phyloP scores from a whole-genome alignment of 2,113 vertebrate species.

The Tinamus guttatus region DNA sequence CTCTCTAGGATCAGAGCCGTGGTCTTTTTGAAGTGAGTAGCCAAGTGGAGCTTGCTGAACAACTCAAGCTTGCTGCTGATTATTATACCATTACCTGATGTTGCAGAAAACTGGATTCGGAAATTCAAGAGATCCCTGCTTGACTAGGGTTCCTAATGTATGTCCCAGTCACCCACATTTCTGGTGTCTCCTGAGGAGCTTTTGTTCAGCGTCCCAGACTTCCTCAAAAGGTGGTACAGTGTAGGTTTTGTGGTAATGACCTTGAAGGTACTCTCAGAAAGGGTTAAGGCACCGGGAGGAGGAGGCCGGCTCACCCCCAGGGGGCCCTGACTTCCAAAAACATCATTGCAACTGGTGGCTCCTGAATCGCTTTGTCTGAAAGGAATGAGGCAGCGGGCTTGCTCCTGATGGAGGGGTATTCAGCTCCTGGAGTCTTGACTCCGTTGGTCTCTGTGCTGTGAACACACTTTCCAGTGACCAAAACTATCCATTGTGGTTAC shows the following conservation, averaged over 20 bases:
- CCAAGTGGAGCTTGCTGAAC: background rate
- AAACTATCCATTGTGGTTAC: background rate
- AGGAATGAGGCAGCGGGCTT: background rate
- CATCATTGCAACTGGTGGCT: background rate
- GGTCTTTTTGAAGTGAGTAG: background rate
- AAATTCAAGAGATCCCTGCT: background rate
- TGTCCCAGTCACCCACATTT: background rate
- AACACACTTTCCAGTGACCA: background rate
- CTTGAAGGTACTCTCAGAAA: fast-evolving
- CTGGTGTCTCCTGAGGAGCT: background rate
- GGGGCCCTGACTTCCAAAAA: background rate
- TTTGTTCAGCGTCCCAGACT: background rate
- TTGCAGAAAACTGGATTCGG: background rate
- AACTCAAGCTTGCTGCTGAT: background rate
- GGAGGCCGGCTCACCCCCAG: background rate
- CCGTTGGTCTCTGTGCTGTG: background rate
- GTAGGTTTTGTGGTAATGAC: background rate
- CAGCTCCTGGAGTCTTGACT: background rate
- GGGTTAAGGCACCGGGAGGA: background rate
- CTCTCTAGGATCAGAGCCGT: background rate
- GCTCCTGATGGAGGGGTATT: background rate
- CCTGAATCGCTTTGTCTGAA: background rate
- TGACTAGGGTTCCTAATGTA: background rate
- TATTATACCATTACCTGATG: background rate
- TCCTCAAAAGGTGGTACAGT: background rate